These are phyloP conservation scores for Drosophila nigricruria DNA, from an alignment of 2,888 invertebrate genomes.

Conservation along the genomic window DNA sequence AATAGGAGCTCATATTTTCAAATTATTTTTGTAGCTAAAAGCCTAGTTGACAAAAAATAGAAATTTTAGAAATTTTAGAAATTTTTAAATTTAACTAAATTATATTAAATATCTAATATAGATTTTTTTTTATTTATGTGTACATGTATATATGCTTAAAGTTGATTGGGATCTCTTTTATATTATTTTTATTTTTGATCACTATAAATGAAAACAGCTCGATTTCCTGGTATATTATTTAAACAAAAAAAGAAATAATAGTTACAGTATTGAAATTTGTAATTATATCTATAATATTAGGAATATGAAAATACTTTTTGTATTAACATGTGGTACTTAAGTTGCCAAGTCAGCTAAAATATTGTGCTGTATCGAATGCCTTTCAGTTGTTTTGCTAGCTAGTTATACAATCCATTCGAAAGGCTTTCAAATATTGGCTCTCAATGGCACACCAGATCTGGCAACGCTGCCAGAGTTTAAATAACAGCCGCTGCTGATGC, in stretches of 20 bases:
- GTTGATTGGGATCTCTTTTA: neutral
- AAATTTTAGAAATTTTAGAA: neutral
- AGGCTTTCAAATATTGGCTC: conserved; percentile 52
- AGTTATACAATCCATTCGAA: conserved; percentile 44
- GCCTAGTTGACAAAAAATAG: neutral
- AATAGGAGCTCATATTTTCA: conserved; percentile 25
- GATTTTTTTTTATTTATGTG: neutral
- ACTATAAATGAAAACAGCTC: neutral
- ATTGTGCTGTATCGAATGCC: conserved; percentile 26
- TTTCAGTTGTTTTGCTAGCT: conserved; percentile 19
- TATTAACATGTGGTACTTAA: neutral
- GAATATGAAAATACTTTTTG: neutral
- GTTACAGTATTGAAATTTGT: neutral
- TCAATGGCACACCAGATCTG: conserved; percentile 40
- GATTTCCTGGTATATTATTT: neutral
- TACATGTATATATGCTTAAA: neutral
- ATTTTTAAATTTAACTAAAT: neutral
- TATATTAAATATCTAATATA: neutral
- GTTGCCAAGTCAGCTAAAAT: conserved; percentile 15
- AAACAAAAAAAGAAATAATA: too few species aligned
- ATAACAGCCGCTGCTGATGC: conserved; percentile 62
- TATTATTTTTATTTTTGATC: neutral
- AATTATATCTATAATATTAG: neutral
- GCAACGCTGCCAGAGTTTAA: conserved; percentile 61
- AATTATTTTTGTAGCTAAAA: neutral